phyloP scores from a whole-genome alignment of 2,888 invertebrate genomes.

The Hofmannophila pseudospretella region DNA sequence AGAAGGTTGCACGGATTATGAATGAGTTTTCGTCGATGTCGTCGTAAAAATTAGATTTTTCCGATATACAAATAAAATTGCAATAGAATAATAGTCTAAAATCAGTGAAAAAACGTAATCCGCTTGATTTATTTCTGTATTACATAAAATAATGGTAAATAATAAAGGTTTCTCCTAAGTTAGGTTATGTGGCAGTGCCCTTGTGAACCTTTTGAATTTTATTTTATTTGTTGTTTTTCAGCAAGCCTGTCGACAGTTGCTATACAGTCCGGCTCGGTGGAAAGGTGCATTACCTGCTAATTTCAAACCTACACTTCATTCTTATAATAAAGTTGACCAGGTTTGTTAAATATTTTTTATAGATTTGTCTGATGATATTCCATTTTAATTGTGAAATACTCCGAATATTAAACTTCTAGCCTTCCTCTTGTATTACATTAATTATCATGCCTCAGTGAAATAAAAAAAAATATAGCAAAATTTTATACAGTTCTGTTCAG shows the following conservation, averaged over 20 bases:
- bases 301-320: slow-evolving; percentile 46
- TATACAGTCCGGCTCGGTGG: slow-evolving; percentile 66
- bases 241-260: slow-evolving; percentile 68
- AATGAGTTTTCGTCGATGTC: slow-evolving; percentile 43
- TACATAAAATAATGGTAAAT: slow-evolving; percentile 40
- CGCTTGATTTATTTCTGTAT: slow-evolving; percentile 21
- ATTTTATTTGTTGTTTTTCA: slow-evolving; percentile 37
- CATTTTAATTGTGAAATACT: no score
- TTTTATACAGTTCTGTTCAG: no score
- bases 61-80: slow-evolving; percentile 28
- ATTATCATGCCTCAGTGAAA: no score
- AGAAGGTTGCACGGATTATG: slow-evolving; percentile 44
- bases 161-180: slow-evolving; percentile 12
- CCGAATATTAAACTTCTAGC: no score
- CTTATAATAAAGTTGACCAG: slow-evolving; percentile 54
- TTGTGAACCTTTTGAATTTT: slow-evolving; percentile 24
- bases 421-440: no score
- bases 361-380: background rate
- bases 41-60: slow-evolving; percentile 37
- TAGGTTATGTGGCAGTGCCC: slow-evolving; percentile 53
- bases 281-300: slow-evolving; percentile 57
- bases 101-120: slow-evolving; percentile 20
- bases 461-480: no score
- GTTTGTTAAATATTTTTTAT: slow-evolving; percentile 23
- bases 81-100: slow-evolving; percentile 21